Percentiles rank a stretch among this genome's conserved stretches.
These are phyloP conservation scores for Drosophila malerkotliana DNA, from an alignment of 1,140 invertebrate genomes.

Conservation along the genomic window DNA sequence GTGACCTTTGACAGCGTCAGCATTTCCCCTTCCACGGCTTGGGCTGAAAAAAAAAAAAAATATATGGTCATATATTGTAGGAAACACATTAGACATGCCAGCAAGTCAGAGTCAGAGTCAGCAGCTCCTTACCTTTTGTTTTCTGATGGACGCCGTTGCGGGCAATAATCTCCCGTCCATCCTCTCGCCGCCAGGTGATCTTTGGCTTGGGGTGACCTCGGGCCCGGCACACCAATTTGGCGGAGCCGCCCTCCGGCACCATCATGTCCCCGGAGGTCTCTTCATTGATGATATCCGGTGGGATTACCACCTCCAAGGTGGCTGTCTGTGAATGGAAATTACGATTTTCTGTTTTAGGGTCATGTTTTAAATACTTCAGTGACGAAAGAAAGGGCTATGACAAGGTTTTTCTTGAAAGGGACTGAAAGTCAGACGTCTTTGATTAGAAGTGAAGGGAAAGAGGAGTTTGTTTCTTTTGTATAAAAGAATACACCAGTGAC, in stretches of 20 bases:
- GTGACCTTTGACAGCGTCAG: constrained; percentile 91
- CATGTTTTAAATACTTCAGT: too few relatives aligned
- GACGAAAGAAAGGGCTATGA: too few relatives aligned
- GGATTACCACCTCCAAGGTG: constrained; percentile 94
- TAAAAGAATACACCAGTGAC: too few relatives aligned
- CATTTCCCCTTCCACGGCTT: constrained; percentile 89
- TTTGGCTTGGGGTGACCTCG: constrained; percentile 93
- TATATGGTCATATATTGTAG: background rate
- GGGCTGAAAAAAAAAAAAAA: constrained; percentile 84
- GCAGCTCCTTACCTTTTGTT: constrained; percentile 86
- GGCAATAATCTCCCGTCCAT: constrained; percentile 92
- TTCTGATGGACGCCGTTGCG: constrained; percentile 88
- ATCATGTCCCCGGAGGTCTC: constrained; percentile 95
- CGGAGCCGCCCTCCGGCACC: constrained; percentile 95
- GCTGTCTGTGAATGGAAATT: constrained; percentile 87
- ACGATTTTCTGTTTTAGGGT: too few relatives aligned
- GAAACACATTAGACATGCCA: constrained; percentile 29
- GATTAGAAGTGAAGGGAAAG: too few relatives aligned
- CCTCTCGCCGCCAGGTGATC: constrained; percentile 94
- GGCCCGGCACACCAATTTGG: constrained; percentile 93
- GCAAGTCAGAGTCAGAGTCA: background rate
- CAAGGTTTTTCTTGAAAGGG: too few relatives aligned
- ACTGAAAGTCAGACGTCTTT: too few relatives aligned
- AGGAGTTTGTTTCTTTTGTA: too few relatives aligned
- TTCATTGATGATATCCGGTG: constrained; percentile 94